phyloP scores from a whole-genome alignment of 2,888 invertebrate genomes.

The Caenorhabditis sp. region DNA sequence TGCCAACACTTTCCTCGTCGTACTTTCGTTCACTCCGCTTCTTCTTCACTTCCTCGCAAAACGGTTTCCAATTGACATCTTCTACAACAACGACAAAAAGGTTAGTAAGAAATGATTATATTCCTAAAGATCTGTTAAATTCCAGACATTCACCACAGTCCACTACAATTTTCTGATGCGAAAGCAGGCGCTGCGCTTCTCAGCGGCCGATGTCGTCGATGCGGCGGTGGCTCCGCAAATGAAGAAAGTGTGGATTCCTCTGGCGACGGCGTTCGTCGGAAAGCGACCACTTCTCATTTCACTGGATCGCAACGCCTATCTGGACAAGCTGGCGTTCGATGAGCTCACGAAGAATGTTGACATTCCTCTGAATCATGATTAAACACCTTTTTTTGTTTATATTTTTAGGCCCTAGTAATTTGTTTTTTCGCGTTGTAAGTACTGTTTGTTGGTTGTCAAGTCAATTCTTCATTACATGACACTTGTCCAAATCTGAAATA shows the following conservation, averaged over 20 bases:
- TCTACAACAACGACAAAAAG: conserved; percentile 72
- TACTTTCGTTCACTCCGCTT: conserved; percentile 77
- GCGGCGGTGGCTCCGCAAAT: conserved; percentile 70
- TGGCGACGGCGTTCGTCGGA: conserved; percentile 75
- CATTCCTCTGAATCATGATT: conserved; percentile 69
- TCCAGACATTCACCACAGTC: conserved; percentile 74
- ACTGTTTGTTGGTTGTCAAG: conserved; percentile 5
- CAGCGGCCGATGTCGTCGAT: conserved; percentile 70
- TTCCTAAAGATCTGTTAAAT: not conserved
- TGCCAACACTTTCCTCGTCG: conserved; percentile 73
- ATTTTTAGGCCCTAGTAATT: conserved; percentile 1
- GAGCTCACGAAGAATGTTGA: conserved; percentile 67
- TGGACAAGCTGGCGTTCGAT: conserved; percentile 66
- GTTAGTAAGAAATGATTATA: conserved; percentile 34
- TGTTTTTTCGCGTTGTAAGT: not conserved
- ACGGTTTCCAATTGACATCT: conserved; percentile 75
- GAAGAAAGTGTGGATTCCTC: conserved; percentile 75
- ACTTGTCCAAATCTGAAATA: not conserved
- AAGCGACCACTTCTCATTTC: conserved; percentile 74
- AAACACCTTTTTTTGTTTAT: not conserved
- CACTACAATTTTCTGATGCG: conserved; percentile 77
- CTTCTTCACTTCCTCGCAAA: conserved; percentile 77
- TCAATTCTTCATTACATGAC: no score
- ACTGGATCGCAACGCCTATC: conserved; percentile 68
- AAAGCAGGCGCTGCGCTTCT: conserved; percentile 72